Base-by-base conservation (phyloP, 2,797 vertebrate genomes). In the Sebastes kiyomatsui region DNA sequence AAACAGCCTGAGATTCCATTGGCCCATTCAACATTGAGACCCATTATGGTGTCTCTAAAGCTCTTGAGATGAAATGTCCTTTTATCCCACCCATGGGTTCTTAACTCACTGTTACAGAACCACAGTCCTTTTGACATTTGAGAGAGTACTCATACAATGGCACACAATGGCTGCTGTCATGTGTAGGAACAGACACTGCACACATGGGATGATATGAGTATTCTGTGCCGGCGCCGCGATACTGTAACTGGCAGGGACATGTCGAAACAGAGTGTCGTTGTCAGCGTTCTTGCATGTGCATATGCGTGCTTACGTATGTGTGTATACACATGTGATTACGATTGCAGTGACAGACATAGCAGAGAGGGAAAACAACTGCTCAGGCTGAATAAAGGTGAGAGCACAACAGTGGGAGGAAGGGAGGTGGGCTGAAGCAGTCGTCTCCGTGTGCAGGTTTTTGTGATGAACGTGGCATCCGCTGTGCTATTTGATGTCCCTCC, bases 401-500 rank as follows among this genome's bases (percentile, higher is more conserved):
- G 69, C 71, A 20, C 54, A 22, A n/a, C 55, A 12, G 75, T 67
- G 75, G 77, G 75, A 67, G 67, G 56, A 78, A 5, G 74, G 59
- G 75, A 87, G 80, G 84, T 80, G 81, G 74, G 69, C 62, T 77
- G 81, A 70, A 79, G 75, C 64, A 27, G 69, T 79, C 70, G 66
- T 76, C 84, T 90, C 60, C 30, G 35, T 55, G 62, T 75, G 71
- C 79, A 86, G 88, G 75, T 82, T 86, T 88, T 86, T 82, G 72
- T 82, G 82, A 90, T 79, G 85, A 88, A 90, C 86, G 72, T 85
- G 92, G 83, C 86, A 89, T 78, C 79, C 38, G n/a, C 80, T 70
- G 74, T 76, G 75, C 42, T 87, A 76, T 92, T 91, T 83, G 87
- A 91, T 93, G 83, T 89, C 80, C 81, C 67, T 86, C 87, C 56